phyloP scores from a whole-genome alignment of 2,113 vertebrate genomes.

The Meleagris gallopavo region DNA sequence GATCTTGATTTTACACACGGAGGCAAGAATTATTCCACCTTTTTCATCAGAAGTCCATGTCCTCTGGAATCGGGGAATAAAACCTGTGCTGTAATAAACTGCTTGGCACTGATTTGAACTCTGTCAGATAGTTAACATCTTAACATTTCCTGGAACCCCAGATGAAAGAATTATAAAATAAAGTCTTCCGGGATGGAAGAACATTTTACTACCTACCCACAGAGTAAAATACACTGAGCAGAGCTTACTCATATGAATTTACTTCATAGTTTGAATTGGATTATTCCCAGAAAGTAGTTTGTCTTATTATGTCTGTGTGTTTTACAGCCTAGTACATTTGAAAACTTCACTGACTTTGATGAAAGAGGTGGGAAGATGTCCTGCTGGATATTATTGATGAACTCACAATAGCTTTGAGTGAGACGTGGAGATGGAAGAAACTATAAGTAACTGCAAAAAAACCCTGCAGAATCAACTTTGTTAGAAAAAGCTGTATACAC shows the following conservation, averaged over 20 bases:
- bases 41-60: slow-evolving; percentile 75
- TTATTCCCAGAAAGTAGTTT: not conserved
- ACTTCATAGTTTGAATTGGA: not conserved
- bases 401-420: not conserved
- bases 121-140: slow-evolving; percentile 56
- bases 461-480: not conserved
- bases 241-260: not conserved
- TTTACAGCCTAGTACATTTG: not conserved
- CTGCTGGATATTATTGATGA: not conserved
- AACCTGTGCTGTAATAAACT: slow-evolving; percentile 26
- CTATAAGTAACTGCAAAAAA: not conserved
- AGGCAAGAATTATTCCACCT: slow-evolving; percentile 69
- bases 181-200: not conserved
- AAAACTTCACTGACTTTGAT: not conserved
- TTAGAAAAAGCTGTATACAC: not conserved
- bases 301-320: not conserved
- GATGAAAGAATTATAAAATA: slow-evolving; percentile 15
- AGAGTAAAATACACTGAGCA: not conserved
- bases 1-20: slow-evolving; percentile 76
- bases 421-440: not conserved
- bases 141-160: slow-evolving; percentile 23
- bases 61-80: slow-evolving; percentile 35
- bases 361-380: not conserved
- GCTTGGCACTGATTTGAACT: slow-evolving; percentile 44
- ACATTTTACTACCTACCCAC: not conserved